Percentiles rank a stretch among this genome's conserved stretches.
Conservation (phyloP, 2,797 vertebrate species). For the Peromyscus nudipes region DNA sequence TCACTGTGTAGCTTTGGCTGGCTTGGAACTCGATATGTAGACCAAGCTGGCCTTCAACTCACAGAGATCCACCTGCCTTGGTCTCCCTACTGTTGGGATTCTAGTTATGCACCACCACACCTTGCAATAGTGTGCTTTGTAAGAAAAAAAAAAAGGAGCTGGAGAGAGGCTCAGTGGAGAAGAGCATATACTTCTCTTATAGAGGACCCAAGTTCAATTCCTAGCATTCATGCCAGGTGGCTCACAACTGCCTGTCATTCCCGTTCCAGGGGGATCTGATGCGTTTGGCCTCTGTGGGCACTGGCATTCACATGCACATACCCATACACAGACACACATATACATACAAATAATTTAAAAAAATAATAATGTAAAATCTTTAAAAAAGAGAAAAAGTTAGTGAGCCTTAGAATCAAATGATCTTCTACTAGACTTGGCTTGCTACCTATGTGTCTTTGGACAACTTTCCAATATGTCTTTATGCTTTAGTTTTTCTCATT, state of each 20-base stretch:
- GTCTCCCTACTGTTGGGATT: not conserved
- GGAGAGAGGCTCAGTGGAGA: not conserved
- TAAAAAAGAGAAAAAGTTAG: not conserved
- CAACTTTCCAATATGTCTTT: not conserved
- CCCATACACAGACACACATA: not conserved
- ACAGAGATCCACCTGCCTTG: not conserved
- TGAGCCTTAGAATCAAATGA: constrained; percentile 19
- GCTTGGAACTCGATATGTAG: not conserved
- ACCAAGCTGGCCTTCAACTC: not conserved
- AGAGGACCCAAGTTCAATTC: not conserved
- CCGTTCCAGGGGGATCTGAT: not conserved
- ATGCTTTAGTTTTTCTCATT: not conserved
- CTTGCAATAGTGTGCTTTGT: not conserved
- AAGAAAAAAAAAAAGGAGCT: not conserved
- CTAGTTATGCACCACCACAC: not conserved
- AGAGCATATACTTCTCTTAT: not conserved
- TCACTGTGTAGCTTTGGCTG: not conserved
- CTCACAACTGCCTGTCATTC: not conserved
- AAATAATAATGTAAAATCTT: not conserved
- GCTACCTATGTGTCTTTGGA: not conserved
- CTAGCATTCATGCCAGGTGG: not conserved
- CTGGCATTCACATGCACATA: not conserved
- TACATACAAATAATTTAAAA: not conserved
- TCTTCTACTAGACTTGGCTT: constrained; percentile 16
- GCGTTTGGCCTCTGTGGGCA: not conserved